Conservation (phyloP, 1,140 invertebrate species). For the Chlorops oryzae region DNA sequence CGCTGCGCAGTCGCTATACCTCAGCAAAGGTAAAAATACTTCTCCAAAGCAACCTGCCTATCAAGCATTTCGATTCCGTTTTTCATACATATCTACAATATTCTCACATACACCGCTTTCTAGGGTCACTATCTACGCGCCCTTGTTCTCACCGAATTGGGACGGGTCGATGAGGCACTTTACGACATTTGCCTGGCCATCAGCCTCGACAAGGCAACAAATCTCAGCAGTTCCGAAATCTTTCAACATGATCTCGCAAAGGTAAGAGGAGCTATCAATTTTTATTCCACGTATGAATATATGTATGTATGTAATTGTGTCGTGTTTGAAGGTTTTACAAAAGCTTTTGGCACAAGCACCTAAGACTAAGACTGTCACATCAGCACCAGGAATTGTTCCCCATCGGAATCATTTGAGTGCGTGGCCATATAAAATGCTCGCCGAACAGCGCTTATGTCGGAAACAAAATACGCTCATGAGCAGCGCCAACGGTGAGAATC, state of each 20-base stretch:
- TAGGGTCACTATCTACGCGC: slow-evolving; percentile 65
- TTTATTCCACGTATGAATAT: not conserved
- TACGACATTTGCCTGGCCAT: slow-evolving; percentile 53
- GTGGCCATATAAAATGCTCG: slow-evolving; percentile 26
- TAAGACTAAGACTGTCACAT: slow-evolving; percentile 24
- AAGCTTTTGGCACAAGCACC: slow-evolving; percentile 41
- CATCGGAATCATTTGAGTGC: not conserved
- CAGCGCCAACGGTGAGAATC: slow-evolving; percentile 9
- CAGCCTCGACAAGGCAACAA: slow-evolving; percentile 40
- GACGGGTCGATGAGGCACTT: slow-evolving; percentile 63
- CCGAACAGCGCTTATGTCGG: slow-evolving; percentile 26
- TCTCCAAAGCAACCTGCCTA: too few species aligned
- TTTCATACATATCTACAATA: too few species aligned
- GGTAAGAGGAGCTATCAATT: slow-evolving; percentile 29
- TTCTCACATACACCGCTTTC: too few species aligned
- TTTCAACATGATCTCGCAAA: slow-evolving; percentile 47
- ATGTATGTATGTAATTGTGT: too few species aligned
- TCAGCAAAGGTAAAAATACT: slow-evolving; percentile 66
- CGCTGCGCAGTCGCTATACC: slow-evolving; percentile 59
- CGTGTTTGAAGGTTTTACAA: slow-evolving; percentile 41
- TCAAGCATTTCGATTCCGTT: not conserved
- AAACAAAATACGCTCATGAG: slow-evolving; percentile 11
- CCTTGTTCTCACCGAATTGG: slow-evolving; percentile 56
- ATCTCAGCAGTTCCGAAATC: slow-evolving; percentile 44
- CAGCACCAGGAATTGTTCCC: too few species aligned